These are phyloP conservation scores for Tetraodon nigroviridis DNA, from an alignment of 2,113 vertebrate species.

Conservation along the genomic window DNA sequence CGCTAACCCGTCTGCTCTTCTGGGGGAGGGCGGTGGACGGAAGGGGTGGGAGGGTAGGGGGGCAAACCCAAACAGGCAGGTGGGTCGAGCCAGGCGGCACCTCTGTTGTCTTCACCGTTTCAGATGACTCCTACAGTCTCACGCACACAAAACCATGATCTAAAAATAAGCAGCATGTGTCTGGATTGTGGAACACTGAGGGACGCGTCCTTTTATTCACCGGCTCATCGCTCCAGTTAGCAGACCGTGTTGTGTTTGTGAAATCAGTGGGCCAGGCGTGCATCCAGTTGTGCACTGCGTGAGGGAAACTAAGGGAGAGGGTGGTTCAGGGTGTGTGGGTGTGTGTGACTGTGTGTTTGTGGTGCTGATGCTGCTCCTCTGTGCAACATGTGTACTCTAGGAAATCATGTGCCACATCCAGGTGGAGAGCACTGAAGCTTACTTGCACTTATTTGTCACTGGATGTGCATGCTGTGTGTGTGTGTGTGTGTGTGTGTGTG, in stretches of 20 bases:
- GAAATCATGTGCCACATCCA: constrained; percentile 59
- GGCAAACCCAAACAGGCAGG: constrained; percentile 1
- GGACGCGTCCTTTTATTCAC: background rate
- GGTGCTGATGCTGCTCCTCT: constrained; percentile 68
- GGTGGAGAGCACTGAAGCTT: constrained; percentile 60
- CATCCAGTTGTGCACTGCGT: background rate
- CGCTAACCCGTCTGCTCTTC: constrained; percentile 19
- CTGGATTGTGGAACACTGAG: background rate
- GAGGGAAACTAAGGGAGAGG: background rate
- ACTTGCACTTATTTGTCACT: constrained; percentile 62
- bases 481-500: constrained; percentile 24
- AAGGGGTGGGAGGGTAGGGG: background rate
- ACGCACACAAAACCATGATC: background rate
- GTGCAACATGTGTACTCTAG: constrained; percentile 65
- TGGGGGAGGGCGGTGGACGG: constrained; percentile 13
- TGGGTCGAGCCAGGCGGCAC: background rate
- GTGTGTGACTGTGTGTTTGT: constrained; percentile 75
- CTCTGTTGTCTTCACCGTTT: background rate
- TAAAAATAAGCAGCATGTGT: background rate
- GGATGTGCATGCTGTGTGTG: constrained; percentile 57
- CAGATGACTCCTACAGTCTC: background rate
- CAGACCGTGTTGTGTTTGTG: background rate
- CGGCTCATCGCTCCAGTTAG: too few species aligned
- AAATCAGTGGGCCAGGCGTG: background rate
- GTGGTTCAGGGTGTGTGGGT: constrained; percentile 16